Percentiles rank a stretch among this genome's conserved stretches.
Evolutionary conservation across 2,888 invertebrate species (phyloP).

Genomic region (Blastobasis lacticolella): DNA sequence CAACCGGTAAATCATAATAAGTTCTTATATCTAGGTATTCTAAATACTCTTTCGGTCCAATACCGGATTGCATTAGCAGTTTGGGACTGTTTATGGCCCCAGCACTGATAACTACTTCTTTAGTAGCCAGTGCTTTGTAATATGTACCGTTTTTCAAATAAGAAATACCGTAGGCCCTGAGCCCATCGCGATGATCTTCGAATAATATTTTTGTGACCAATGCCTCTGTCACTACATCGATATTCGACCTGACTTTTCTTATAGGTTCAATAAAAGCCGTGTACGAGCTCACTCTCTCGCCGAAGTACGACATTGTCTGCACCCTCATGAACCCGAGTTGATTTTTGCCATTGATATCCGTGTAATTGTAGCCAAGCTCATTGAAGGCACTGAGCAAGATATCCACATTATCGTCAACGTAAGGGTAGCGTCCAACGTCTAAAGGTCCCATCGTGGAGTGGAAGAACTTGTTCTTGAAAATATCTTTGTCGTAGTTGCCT

Average conservation of each 20-base stretch:
- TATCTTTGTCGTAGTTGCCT: conserved; percentile 64
- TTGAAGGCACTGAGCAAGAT: conserved; percentile 55
- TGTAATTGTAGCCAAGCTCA: conserved; percentile 62
- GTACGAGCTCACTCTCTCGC: conserved; percentile 61
- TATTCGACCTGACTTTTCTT: conserved; percentile 47
- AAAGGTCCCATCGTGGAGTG: conserved; percentile 63
- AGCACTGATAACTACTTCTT: conserved; percentile 58
- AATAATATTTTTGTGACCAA: conserved; percentile 55
- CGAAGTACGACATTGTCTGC: conserved; percentile 60
- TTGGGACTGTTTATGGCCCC: conserved; percentile 63
- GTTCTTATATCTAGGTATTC: conserved; percentile 55
- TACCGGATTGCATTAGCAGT: conserved; percentile 60
- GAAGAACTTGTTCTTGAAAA: conserved; percentile 54
- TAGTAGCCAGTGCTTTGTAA: conserved; percentile 33
- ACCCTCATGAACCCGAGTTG: conserved; percentile 63
- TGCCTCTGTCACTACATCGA: conserved; percentile 51
- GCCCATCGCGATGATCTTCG: conserved; percentile 29
- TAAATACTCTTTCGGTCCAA: conserved; percentile 61
- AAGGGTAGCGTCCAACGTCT: conserved; percentile 58
- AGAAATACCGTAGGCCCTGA: conserved; percentile 44
- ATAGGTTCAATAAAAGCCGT: conserved; percentile 63
- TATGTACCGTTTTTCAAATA: conserved; percentile 61
- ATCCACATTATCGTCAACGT: conserved; percentile 61
- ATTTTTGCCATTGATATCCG: conserved; percentile 58
- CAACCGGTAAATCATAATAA: conserved; percentile 52